A percentile compares a stretch with the other conserved stretches of the same genome.
phyloP scores from a whole-genome alignment of 2,888 invertebrate genomes.

The Punctoribates punctum region DNA sequence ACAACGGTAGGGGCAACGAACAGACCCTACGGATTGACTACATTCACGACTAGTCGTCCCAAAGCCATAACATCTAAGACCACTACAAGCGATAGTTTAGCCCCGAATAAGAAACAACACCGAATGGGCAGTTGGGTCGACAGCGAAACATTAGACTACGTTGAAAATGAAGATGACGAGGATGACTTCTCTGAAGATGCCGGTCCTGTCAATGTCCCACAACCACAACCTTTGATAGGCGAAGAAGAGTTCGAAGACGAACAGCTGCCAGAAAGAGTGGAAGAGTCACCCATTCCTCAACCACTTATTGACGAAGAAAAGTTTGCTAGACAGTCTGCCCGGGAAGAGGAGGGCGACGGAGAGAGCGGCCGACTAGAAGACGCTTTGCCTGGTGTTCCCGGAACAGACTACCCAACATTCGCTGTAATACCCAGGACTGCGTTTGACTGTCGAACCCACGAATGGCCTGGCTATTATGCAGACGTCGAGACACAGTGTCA shows the following conservation, averaged over 20 bases:
- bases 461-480: conserved; percentile 48
- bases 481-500: conserved; percentile 48
- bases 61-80: neutral
- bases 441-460: conserved; percentile 46
- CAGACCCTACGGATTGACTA: neutral
- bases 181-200: neutral
- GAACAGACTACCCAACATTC: conserved; percentile 64
- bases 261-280: conserved; percentile 4
- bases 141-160: neutral
- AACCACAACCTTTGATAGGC: neutral
- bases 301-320: neutral
- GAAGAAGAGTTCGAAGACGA: neutral
- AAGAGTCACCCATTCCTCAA: neutral
- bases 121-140: conserved; percentile 36
- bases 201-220: neutral
- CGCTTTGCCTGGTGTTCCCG: conserved; percentile 64
- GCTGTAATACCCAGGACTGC: conserved; percentile 51
- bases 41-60: neutral
- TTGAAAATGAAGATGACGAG: neutral
- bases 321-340: conserved; percentile 2
- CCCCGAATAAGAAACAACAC: conserved; percentile 30
- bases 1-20: neutral
- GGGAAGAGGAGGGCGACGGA: neutral
- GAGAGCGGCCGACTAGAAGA: conserved; percentile 34
- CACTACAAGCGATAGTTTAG: neutral